Base-by-base conservation (phyloP, 2,888 invertebrate species). In the Coelopa pilipes region DNA sequence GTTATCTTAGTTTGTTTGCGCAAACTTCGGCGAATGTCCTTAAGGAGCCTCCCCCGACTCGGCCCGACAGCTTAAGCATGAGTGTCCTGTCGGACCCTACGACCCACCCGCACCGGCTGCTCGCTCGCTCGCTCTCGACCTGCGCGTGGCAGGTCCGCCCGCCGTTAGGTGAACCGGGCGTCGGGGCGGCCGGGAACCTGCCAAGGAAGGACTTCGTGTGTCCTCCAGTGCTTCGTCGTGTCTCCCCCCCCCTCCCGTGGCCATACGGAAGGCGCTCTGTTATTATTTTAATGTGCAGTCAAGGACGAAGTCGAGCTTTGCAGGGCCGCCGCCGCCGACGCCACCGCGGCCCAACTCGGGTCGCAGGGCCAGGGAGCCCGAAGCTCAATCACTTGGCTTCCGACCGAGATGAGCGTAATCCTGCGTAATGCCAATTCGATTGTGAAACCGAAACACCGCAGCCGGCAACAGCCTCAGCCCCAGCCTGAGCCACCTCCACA, bases 11-110 rank as follows among this genome's bases (percentile, higher is more conserved):
- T 82, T 83, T 80, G 81, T 82, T 83, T 81, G 60, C 47, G 19
- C 83, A 84, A 83, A 84, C 83, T 82, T 83, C 80, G 82, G 79
- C 80, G 83, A 82, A 81, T 82, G 82, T 82, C 81, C 81, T 83
- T 81, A 81, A 79, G 83, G 79, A 81, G 83, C 83, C 80, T 83
- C 80, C 80, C 80, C 78, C 80, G n/a, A n/a, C n/a, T n/a, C 82
- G 80, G 81, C 69, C 46, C 63, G 59, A 63, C 65, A 57, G 68
- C 63, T 72, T 69, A 70, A 75, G 75, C 72, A 45, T 72, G 69
- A 59, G 69, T 72, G 68, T 75, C 63, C 71, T 59, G 72, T 34
- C 34, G 34, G 7, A 7, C 34, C 34, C 34, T 34, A 34, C 34
- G 34, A 34, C 34, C 34, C 34, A 34, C 2, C 7, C 34, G 34